phyloP scores from a whole-genome alignment of 2,888 invertebrate genomes.

The Nycteola revayana region DNA sequence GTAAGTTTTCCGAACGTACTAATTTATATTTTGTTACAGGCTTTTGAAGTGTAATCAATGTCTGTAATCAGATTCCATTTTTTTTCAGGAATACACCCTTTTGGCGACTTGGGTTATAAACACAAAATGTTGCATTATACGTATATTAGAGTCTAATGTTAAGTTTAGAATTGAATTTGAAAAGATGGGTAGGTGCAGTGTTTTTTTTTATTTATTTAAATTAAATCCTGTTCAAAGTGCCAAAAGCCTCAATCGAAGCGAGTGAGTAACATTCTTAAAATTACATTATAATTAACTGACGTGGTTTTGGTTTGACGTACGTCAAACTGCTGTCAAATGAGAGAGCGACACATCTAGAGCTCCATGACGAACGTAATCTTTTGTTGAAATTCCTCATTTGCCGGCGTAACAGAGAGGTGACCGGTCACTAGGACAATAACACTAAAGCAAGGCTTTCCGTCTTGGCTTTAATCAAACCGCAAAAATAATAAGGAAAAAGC shows the following conservation, averaged over 20 bases:
- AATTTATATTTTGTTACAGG: too few species aligned
- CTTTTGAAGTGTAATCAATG: slow-evolving; percentile 8
- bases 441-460: slow-evolving; percentile 2
- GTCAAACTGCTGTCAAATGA: too few species aligned
- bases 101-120: slow-evolving; percentile 43
- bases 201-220: too few species aligned
- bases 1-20: slow-evolving; percentile 35
- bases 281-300: too few species aligned
- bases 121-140: too few species aligned
- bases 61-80: background rate
- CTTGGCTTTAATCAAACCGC: slow-evolving; percentile 19
- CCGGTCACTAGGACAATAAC: slow-evolving; percentile 1
- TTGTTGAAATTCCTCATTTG: slow-evolving; percentile 8
- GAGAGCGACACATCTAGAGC: too few species aligned
- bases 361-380: background rate
- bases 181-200: too few species aligned
- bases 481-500: slow-evolving; percentile 63
- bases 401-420: slow-evolving; percentile 11
- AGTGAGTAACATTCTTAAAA: too few species aligned
- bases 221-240: too few species aligned
- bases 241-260: too few species aligned
- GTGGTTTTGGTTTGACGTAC: slow-evolving; percentile 12
- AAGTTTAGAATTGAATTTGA: too few species aligned
- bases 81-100: slow-evolving; percentile 45
- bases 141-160: too few species aligned